Conservation (phyloP, 2,113 vertebrate species). For the Haliaeetus leucogaster region DNA sequence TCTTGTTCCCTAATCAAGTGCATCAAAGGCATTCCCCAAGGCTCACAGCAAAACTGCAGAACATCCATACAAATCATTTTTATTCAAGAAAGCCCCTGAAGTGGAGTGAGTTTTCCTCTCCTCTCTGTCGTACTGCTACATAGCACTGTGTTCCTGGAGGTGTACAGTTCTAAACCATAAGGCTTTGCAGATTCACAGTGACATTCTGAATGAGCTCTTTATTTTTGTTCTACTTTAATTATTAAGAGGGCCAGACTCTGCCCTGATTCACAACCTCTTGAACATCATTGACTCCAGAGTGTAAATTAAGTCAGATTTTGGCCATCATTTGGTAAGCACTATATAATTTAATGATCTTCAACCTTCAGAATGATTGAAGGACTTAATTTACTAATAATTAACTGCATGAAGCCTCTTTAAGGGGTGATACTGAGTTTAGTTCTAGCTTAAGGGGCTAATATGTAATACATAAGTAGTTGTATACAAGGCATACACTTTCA, state of each 20-base stretch:
- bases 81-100: background rate
- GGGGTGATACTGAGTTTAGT: background rate
- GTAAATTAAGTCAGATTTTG: slow-evolving; percentile 32
- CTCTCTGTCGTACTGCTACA: background rate
- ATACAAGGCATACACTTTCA: slow-evolving; percentile 62
- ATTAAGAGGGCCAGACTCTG: slow-evolving; percentile 11
- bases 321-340: background rate
- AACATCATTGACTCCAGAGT: background rate
- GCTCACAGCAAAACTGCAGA: slow-evolving; percentile 26
- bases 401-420: background rate
- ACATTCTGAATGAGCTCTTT: slow-evolving; percentile 1
- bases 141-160: background rate
- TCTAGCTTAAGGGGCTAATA: slow-evolving; percentile 55
- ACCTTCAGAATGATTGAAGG: slow-evolving; percentile 25
- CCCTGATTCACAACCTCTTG: background rate
- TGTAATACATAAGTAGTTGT: slow-evolving; percentile 15
- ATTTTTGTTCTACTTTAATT: background rate
- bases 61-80: slow-evolving; percentile 23
- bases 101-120: background rate
- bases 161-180: background rate
- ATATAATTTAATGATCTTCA: slow-evolving; percentile 43
- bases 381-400: slow-evolving; percentile 45
- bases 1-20: slow-evolving; percentile 29
- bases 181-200: background rate
- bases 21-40: slow-evolving; percentile 34